phyloP scores from a whole-genome alignment of 2,888 invertebrate species.

The Conchocele bisecta region DNA sequence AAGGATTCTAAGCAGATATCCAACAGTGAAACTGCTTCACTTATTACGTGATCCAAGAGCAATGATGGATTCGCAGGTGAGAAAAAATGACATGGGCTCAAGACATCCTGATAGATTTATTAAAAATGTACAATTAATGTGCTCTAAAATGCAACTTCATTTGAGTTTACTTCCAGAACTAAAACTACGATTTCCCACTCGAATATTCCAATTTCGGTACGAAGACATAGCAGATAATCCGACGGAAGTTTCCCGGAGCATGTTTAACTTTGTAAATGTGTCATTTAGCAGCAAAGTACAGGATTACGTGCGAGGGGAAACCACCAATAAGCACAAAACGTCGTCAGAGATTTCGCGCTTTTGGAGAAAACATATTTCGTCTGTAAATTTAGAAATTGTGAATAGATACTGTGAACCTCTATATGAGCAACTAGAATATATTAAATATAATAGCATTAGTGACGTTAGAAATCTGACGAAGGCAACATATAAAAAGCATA shows the following conservation, averaged over 20 bases:
- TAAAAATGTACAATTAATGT: slow-evolving; percentile 16
- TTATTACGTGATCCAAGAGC: slow-evolving; percentile 48
- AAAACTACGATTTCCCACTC: slow-evolving; percentile 1
- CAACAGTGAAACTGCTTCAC: slow-evolving; percentile 32
- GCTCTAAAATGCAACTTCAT: slow-evolving; percentile 21
- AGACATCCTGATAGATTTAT: not conserved
- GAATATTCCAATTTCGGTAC: slow-evolving; percentile 27
- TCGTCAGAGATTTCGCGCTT: not conserved
- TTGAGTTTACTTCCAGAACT: slow-evolving; percentile 8
- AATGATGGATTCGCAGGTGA: slow-evolving; percentile 47
- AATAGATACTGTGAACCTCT: slow-evolving; percentile 12
- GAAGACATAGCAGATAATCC: slow-evolving; percentile 36
- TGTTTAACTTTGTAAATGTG: slow-evolving; percentile 29
- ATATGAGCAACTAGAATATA: slow-evolving; percentile 14
- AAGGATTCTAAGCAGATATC: slow-evolving; percentile 1
- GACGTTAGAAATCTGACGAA: slow-evolving; percentile 11
- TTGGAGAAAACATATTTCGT: slow-evolving; percentile 22
- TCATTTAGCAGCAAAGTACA: slow-evolving; percentile 8
- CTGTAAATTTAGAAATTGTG: slow-evolving; percentile 2
- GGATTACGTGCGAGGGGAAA: slow-evolving; percentile 6
- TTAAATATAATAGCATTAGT: not conserved
- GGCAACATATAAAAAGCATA: too few relatives aligned
- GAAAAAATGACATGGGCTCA: slow-evolving; percentile 32
- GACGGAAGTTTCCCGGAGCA: not conserved
- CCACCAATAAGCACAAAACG: not conserved